A percentile compares a stretch with the other conserved stretches of the same genome.
Evolutionary conservation across 1,140 invertebrate species (phyloP).

Genomic region (Acromyrmex echinatior): DNA sequence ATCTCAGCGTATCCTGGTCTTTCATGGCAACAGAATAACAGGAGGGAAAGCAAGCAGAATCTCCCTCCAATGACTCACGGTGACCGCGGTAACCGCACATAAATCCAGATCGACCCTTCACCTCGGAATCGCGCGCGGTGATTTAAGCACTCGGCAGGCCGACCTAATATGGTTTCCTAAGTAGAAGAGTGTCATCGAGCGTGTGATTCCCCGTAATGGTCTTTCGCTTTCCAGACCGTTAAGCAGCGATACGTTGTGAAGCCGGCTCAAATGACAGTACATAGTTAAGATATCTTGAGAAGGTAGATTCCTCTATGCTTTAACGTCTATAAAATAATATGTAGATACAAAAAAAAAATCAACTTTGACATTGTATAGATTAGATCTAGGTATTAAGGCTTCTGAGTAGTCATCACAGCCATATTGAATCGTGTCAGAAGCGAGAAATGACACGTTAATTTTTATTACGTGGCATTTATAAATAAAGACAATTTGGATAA

Average conservation of each 20-base stretch:
- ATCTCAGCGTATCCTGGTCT: constrained; percentile 8
- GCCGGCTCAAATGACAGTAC: constrained; percentile 23
- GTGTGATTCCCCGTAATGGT: constrained; percentile 78
- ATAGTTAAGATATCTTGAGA: constrained; percentile 65
- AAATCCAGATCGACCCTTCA: constrained; percentile 75
- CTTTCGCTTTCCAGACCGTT: constrained; percentile 77
- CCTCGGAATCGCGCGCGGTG: constrained; percentile 69
- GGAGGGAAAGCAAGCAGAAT: constrained; percentile 33
- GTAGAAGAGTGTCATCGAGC: constrained; percentile 79
- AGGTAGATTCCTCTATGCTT: constrained; percentile 24
- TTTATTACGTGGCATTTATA: too few relatives aligned
- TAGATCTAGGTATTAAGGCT: background rate
- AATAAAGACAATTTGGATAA: too few relatives aligned
- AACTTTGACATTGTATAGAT: background rate
- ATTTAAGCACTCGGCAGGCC: constrained; percentile 69
- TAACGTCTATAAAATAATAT: constrained; percentile 14
- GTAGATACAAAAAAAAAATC: background rate
- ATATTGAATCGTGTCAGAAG: too few relatives aligned
- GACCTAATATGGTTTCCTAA: constrained; percentile 79
- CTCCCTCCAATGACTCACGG: constrained; percentile 27
- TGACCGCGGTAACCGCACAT: constrained; percentile 61
- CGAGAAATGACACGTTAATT: too few relatives aligned
- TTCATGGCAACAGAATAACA: constrained; percentile 24
- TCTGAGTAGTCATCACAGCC: too few relatives aligned
- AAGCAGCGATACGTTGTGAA: constrained; percentile 63